A percentile compares a stretch with the other conserved stretches of the same genome.
Conservation (phyloP, 2,797 vertebrate genomes). For the Tinamus major region DNA sequence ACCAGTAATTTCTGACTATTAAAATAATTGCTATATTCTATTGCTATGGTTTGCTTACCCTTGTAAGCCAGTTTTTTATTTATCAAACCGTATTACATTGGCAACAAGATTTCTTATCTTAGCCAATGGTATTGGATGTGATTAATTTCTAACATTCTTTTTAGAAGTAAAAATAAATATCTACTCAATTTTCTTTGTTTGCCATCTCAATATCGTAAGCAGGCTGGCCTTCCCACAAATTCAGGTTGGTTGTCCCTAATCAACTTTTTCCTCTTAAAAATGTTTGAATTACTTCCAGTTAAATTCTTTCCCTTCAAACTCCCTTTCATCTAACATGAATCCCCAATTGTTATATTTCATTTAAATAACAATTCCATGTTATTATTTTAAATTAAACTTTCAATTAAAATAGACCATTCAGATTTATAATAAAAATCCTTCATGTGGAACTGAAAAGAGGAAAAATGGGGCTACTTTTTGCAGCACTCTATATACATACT, state of each 20-base stretch:
- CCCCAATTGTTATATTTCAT: neutral
- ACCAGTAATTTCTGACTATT: slow-evolving; percentile 58
- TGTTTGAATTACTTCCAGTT: neutral
- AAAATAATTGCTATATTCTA: slow-evolving; percentile 53
- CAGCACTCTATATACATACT: neutral
- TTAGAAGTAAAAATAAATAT: slow-evolving; percentile 63
- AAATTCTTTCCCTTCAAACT: slow-evolving; percentile 7
- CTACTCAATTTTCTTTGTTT: slow-evolving; percentile 39
- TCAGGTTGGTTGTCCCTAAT: slow-evolving; percentile 9
- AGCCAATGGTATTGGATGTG: slow-evolving; percentile 34
- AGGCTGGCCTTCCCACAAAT: slow-evolving; percentile 9
- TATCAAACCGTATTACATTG: slow-evolving; percentile 18
- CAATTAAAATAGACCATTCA: slow-evolving; percentile 12
- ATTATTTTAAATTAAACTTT: slow-evolving; percentile 40
- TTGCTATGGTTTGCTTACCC: slow-evolving; percentile 20
- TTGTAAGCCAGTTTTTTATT: slow-evolving; percentile 20
- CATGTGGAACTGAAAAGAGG: neutral
- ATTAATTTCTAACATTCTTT: slow-evolving; percentile 61
- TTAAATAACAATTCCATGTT: slow-evolving; percentile 33
- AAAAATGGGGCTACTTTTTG: neutral
- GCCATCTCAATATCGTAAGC: slow-evolving; percentile 41
- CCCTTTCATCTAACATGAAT: slow-evolving; percentile 26
- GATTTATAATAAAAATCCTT: neutral
- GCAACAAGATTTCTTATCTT: slow-evolving; percentile 46
- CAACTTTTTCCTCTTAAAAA: slow-evolving; percentile 29